A percentile compares a stretch with the other conserved stretches of the same genome.
Evolutionary conservation across 2,797 vertebrate species (phyloP).

Genomic region (Enteromius treurensis): DNA sequence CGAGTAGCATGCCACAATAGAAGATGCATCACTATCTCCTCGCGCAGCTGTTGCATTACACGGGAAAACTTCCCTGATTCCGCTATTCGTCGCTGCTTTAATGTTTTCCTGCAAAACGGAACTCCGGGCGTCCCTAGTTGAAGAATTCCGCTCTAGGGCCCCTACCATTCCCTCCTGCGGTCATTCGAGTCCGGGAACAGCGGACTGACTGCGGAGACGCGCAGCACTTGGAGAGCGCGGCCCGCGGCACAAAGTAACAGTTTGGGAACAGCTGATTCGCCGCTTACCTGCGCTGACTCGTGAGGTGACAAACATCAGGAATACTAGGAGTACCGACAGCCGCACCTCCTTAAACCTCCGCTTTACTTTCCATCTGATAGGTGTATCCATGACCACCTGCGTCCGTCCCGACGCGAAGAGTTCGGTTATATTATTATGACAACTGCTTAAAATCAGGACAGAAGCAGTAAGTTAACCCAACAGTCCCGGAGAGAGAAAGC

Average conservation of each 20-base stretch:
- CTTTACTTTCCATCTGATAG: constrained; percentile 88
- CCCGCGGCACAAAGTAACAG: constrained; percentile 13
- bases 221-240: constrained; percentile 4
- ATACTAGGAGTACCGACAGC: constrained; percentile 73
- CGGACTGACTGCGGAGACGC: constrained; percentile 35
- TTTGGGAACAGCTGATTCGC: constrained; percentile 23
- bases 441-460: constrained; percentile 69
- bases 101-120: not conserved
- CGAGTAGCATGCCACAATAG: not conserved
- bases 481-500: constrained; percentile 64
- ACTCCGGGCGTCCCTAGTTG: not conserved
- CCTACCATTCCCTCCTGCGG: constrained; percentile 26
- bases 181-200: constrained; percentile 39
- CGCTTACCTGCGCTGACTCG: constrained; percentile 82
- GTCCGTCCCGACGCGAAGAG: constrained; percentile 74
- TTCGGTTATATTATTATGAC: constrained; percentile 58
- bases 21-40: constrained; percentile 9
- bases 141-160: constrained; percentile 27
- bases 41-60: not conserved
- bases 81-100: constrained; percentile 8
- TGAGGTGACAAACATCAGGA: constrained; percentile 80
- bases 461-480: constrained; percentile 65
- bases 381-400: constrained; percentile 82
- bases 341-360: constrained; percentile 82
- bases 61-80: not conserved